phyloP scores from a whole-genome alignment of 2,888 invertebrate genomes.

The Nomada hirtipes region DNA sequence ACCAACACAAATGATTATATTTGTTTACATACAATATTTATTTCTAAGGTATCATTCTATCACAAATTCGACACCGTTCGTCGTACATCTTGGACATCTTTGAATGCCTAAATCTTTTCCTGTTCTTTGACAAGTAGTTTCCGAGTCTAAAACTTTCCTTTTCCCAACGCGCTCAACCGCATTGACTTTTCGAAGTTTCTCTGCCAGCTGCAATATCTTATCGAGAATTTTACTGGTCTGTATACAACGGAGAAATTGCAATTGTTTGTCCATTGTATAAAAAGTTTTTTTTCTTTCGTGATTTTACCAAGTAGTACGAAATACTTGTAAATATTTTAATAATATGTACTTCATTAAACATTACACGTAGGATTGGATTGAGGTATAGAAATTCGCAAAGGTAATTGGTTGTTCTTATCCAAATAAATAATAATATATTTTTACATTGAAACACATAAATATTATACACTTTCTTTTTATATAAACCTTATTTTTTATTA shows the following conservation, averaged over 20 bases:
- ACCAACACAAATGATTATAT: conserved; percentile 28
- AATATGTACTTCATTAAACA: too few relatives aligned
- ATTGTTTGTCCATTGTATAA: background rate
- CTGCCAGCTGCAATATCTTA: background rate
- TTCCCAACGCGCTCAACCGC: background rate
- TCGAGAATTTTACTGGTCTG: background rate
- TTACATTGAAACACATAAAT: too few relatives aligned
- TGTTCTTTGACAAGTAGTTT: conserved; percentile 7
- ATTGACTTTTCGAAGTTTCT: conserved; percentile 1
- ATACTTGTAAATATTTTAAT: background rate
- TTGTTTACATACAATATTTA: too few relatives aligned
- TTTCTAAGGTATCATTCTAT: background rate
- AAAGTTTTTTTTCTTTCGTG: background rate
- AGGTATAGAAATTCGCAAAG: too few relatives aligned
- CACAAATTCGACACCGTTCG: conserved; percentile 29
- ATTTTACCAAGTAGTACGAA: background rate
- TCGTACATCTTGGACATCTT: background rate
- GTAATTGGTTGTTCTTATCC: too few relatives aligned
- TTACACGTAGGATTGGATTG: too few relatives aligned
- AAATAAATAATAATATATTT: too few relatives aligned
- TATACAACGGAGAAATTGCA: background rate
- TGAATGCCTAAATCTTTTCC: conserved; percentile 5
- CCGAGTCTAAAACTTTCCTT: background rate
- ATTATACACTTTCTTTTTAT: too few relatives aligned
- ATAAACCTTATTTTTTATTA: too few relatives aligned